Base-by-base conservation (phyloP, 2,113 vertebrate genomes). In the Psittacula cyanocephala region DNA sequence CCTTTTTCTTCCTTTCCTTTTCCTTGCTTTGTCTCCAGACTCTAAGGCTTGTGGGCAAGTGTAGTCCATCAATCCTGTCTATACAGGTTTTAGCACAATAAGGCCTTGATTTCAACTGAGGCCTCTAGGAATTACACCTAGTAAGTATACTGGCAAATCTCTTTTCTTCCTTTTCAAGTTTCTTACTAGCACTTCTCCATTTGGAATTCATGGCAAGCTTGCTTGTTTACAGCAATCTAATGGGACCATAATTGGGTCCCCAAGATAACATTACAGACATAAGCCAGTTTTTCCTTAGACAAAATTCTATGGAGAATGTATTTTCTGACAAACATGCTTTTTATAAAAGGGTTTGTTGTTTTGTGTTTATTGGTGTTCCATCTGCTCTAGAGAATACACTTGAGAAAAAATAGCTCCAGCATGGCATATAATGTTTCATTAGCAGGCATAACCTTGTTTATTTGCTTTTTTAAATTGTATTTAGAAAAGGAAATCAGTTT, bases 401-500 rank as follows among this genome's bases (percentile, higher is more conserved):
- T 97, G 94, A 97, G 96, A 97, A 96, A 97, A 97, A 95, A 96
- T 97, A 95, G 96, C 88, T 96, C 92, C 97, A 97, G 97, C 95
- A 97, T 97, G 96, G 96, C 97, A 96, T 98, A 97, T 97, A 97
- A 97, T 97, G 96, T 98, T 98, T 98, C 98, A 98, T 98, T 98
- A 98, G 97, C 91, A 97, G 95, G 96, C 97, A 97, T 98, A 98
- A 98, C 97, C 96, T 98, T 97, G 97, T 98, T 98, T 98, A 98
- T 98, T 98, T 98, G 97, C 96, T 97, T 98, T 98, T 98, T 96
- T 96, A 98, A 98, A 98, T 98, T 98, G 96, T 98, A 98, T 98
- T 98, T 98, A 97, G 97, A 92, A 97, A 97, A 98, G 98, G 97
- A 98, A 98, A 98, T 98, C 98, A 97, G 97, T 98, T 98, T 98